These are phyloP conservation scores for Armadillidium nasatum DNA, from an alignment of 1,140 invertebrate genomes.

Conservation along the genomic window DNA sequence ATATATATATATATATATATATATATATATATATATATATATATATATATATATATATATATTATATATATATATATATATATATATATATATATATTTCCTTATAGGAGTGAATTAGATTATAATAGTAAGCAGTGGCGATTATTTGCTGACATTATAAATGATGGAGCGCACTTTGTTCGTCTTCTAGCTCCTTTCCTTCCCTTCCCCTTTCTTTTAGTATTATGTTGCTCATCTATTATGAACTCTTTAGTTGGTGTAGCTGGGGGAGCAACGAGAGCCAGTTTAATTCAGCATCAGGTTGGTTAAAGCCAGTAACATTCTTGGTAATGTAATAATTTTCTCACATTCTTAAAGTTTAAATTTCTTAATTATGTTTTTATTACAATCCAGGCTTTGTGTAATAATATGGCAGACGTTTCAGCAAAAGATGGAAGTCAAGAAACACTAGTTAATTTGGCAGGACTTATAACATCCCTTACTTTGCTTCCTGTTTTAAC, in stretches of 20 bases:
- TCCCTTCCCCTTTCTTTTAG: constrained; percentile 47
- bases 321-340: too few species aligned
- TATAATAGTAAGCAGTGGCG: constrained; percentile 83
- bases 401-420: constrained; percentile 73
- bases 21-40: too few species aligned
- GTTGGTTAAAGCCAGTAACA: constrained; percentile 44
- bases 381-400: constrained; percentile 56
- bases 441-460: constrained; percentile 88
- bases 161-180: constrained; percentile 80
- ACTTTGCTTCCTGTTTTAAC: constrained; percentile 66
- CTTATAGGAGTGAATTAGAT: constrained; percentile 61
- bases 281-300: constrained; percentile 87
- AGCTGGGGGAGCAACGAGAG: constrained; percentile 84
- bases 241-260: constrained; percentile 66
- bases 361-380: too few species aligned
- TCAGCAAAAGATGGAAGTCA: constrained; percentile 74
- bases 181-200: constrained; percentile 68
- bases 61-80: too few species aligned
- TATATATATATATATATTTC: too few species aligned
- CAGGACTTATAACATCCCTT: constrained; percentile 72
- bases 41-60: too few species aligned
- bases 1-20: too few species aligned
- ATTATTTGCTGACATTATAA: constrained; percentile 88
- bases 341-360: too few species aligned
- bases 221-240: constrained; percentile 52